Conservation (phyloP, 2,113 vertebrate genomes). For the Puntigrus tetrazona region DNA sequence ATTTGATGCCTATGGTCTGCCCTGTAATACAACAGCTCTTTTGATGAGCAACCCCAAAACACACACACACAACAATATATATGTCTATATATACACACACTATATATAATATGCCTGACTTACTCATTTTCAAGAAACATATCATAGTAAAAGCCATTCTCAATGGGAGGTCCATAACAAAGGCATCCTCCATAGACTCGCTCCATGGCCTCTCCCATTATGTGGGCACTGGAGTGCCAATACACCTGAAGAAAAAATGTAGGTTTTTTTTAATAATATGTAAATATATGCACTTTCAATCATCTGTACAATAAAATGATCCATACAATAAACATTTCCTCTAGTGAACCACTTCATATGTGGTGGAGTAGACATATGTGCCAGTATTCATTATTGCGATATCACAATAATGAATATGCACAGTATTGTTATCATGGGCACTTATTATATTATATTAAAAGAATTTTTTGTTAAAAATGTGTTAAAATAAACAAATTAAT, state of each 20-base stretch:
- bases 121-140: conserved; percentile 95
- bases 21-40: background rate
- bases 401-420: no score
- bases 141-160: conserved; percentile 98
- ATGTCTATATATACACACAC: no score
- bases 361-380: no score
- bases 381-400: no score
- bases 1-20: background rate
- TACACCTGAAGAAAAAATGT: conserved; percentile 80
- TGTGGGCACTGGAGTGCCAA: conserved; percentile 98
- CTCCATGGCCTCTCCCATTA: conserved; percentile 98
- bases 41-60: background rate
- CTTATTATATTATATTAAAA: no score
- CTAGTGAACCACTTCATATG: background rate
- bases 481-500: no score
- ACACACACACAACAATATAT: no score
- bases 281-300: background rate
- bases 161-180: conserved; percentile 96
- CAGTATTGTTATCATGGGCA: no score
- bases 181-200: conserved; percentile 93
- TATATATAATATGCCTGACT: no score
- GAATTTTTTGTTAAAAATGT: no score
- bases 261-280: background rate
- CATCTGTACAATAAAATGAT: background rate
- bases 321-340: background rate